Evolutionary conservation across 2,113 vertebrate genomes (phyloP).

Genomic region (Dicentrarchus labrax): DNA sequence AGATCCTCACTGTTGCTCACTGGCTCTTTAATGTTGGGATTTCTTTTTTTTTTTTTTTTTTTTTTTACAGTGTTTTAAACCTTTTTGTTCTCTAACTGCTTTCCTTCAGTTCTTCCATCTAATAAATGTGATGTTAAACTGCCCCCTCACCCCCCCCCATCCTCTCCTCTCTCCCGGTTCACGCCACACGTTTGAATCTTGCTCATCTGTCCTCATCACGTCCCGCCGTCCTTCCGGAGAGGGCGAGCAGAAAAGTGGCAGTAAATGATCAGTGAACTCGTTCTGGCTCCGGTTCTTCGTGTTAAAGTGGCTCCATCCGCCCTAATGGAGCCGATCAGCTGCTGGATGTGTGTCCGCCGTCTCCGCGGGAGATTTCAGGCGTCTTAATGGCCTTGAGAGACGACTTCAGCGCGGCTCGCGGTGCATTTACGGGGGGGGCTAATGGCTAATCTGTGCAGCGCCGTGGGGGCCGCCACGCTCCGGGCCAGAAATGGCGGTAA

Average conservation of each 20-base stretch:
- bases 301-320: constrained; percentile 44
- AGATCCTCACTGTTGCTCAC: too few species aligned
- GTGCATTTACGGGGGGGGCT: constrained; percentile 26
- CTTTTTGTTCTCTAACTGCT: background rate
- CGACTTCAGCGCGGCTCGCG: constrained; percentile 17
- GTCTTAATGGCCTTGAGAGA: constrained; percentile 60
- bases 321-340: constrained; percentile 39
- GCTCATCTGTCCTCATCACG: constrained; percentile 47
- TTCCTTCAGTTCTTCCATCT: background rate
- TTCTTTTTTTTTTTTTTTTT: background rate
- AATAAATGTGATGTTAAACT: constrained; percentile 11
- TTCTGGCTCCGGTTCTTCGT: constrained; percentile 18
- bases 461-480: constrained; percentile 12
- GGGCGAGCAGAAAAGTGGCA: constrained; percentile 29
- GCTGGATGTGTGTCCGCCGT: constrained; percentile 12
- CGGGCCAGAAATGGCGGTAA: background rate
- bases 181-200: constrained; percentile 17
- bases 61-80: constrained; percentile 2
- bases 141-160: fast-evolving
- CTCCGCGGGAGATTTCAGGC: constrained; percentile 44
- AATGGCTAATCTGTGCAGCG: constrained; percentile 51
- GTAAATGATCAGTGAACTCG: constrained; percentile 53
- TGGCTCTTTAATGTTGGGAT: too few species aligned
- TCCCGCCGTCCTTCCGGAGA: constrained; percentile 1
- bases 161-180: background rate